Evolutionary conservation across 2,113 vertebrate genomes (phyloP).

Genomic region (Pangasianodon gigas): DNA sequence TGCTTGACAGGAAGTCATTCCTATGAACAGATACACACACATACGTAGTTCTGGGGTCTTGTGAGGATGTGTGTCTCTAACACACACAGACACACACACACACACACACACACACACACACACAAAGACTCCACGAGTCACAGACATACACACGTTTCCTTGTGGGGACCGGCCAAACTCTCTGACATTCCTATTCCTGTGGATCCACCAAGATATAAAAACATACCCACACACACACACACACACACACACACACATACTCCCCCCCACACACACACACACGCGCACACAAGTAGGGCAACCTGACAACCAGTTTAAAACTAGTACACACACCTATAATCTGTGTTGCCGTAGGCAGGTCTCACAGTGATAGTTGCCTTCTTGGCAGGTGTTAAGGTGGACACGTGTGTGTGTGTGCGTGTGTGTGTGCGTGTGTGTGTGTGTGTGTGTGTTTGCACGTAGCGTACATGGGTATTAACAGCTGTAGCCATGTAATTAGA

Average conservation of each 20-base stretch:
- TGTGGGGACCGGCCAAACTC: background rate
- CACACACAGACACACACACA: background rate
- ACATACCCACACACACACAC: background rate
- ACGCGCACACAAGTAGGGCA: slow-evolving; percentile 30
- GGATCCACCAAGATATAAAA: too few species aligned
- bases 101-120: background rate
- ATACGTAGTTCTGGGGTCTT: background rate
- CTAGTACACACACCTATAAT: slow-evolving; percentile 12
- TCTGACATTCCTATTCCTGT: too few species aligned
- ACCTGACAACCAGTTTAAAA: slow-evolving; percentile 21
- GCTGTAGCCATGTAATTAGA: slow-evolving; percentile 24
- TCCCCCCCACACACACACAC: background rate
- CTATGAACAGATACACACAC: background rate
- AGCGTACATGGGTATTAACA: background rate
- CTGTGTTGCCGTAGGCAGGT: background rate
- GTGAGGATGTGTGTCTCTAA: background rate
- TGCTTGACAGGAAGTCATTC: background rate
- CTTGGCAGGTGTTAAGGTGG: slow-evolving; percentile 29
- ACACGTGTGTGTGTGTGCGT: background rate
- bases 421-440: background rate
- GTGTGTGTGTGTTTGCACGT: background rate
- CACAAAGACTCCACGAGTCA: background rate
- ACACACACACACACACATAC: background rate
- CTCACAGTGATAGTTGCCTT: background rate
- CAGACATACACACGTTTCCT: background rate